Conservation (phyloP, 2,888 invertebrate species). For the Andrena bicolor region DNA sequence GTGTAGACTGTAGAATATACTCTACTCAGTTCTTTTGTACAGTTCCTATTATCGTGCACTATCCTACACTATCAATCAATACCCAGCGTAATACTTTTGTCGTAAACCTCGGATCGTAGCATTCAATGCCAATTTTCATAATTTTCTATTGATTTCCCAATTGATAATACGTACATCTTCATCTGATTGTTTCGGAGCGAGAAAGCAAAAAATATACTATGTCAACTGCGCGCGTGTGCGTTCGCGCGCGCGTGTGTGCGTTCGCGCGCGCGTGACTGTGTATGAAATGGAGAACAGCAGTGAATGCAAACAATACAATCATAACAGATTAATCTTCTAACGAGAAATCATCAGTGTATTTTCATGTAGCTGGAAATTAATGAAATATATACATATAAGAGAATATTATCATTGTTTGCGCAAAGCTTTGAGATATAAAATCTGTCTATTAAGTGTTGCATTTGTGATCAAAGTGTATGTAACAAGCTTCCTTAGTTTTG, state of each 20-base stretch:
- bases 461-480: background rate
- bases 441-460: background rate
- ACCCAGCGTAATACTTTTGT: background rate
- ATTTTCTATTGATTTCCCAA: background rate
- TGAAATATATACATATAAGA: background rate
- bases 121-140: background rate
- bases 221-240: background rate
- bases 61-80: conserved; percentile 30
- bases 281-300: background rate
- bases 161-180: background rate
- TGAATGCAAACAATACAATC: background rate
- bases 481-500: background rate
- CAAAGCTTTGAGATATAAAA: background rate
- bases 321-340: background rate
- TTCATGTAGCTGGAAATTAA: background rate
- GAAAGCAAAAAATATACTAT: background rate
- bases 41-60: conserved; percentile 30
- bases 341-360: background rate
- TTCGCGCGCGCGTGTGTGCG: too few species aligned
- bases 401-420: background rate
- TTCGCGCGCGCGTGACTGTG: too few species aligned
- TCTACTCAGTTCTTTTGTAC: conserved; percentile 20
- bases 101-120: background rate
- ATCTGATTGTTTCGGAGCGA: background rate
- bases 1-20: conserved; percentile 33